Evolutionary conservation across 2,113 vertebrate species (phyloP).

Genomic region (Trichomycterus rosablanca): DNA sequence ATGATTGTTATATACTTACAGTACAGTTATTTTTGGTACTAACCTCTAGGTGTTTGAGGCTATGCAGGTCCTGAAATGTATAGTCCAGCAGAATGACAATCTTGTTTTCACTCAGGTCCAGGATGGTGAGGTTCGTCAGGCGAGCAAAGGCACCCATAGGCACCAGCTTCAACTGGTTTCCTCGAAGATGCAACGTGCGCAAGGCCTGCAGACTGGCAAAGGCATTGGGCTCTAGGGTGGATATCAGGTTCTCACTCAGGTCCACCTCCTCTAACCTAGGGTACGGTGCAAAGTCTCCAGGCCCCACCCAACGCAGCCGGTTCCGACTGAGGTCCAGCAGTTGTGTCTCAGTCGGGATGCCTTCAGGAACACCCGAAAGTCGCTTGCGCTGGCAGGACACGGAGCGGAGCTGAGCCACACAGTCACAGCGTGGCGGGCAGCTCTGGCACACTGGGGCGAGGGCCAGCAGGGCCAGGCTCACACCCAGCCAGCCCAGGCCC

Average conservation of each 20-base stretch:
- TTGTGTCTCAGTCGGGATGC: slow-evolving; percentile 88
- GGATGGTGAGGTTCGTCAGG: slow-evolving; percentile 83
- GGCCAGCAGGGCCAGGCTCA: slow-evolving; percentile 60
- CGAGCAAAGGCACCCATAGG: slow-evolving; percentile 86
- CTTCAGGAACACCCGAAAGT: slow-evolving; percentile 85
- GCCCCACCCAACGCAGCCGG: slow-evolving; percentile 87
- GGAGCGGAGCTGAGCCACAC: slow-evolving; percentile 72
- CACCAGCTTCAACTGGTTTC: slow-evolving; percentile 90
- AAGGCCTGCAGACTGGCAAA: slow-evolving; percentile 82
- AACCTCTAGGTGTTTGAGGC: slow-evolving; percentile 82
- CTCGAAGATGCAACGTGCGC: slow-evolving; percentile 78
- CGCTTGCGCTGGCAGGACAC: slow-evolving; percentile 86
- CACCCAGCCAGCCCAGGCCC: slow-evolving; percentile 47
- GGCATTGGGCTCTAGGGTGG: slow-evolving; percentile 88
- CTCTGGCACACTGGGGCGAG: slow-evolving; percentile 47
- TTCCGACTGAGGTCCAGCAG: slow-evolving; percentile 92
- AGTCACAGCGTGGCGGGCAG: slow-evolving; percentile 91
- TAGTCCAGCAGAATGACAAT: slow-evolving; percentile 93
- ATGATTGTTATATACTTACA: neutral
- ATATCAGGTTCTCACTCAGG: slow-evolving; percentile 90
- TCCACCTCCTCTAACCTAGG: slow-evolving; percentile 89
- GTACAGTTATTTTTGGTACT: slow-evolving; percentile 56
- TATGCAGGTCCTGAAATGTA: slow-evolving; percentile 87
- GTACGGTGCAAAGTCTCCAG: slow-evolving; percentile 81
- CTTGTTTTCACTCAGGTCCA: slow-evolving; percentile 96